phyloP scores from a whole-genome alignment of 2,888 invertebrate species.

The Plutella xylostella region DNA sequence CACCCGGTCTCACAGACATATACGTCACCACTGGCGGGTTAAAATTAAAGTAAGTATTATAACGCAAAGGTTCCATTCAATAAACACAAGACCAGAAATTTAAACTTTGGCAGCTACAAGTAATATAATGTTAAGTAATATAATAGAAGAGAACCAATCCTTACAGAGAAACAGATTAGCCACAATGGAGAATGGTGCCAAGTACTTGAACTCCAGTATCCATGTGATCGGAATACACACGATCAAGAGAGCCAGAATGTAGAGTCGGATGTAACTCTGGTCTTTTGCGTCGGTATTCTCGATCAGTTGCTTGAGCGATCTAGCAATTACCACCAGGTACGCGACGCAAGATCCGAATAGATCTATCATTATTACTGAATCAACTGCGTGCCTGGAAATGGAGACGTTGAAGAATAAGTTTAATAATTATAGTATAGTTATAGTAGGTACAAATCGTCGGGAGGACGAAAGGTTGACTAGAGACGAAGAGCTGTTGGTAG shows the following conservation, averaged over 20 bases:
- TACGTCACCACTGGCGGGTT: no score
- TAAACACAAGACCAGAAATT: not conserved
- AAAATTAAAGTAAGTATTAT: no score
- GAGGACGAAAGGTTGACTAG: no score
- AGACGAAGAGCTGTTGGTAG: no score
- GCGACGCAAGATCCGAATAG: conserved; percentile 58
- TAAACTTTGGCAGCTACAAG: no score
- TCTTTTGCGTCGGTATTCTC: conserved; percentile 19
- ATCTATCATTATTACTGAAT: conserved; percentile 47
- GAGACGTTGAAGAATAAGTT: no score
- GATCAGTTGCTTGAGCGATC: conserved; percentile 44
- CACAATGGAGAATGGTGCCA: conserved; percentile 51
- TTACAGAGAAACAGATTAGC: conserved; percentile 55
- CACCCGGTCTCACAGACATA: no score
- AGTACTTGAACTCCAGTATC: conserved; percentile 54
- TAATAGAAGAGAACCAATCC: not conserved
- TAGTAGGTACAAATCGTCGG: no score
- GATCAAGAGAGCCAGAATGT: conserved; percentile 38
- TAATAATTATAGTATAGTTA: no score
- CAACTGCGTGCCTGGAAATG: conserved; percentile 44
- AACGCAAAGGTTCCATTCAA: no score
- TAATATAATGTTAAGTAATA: not conserved
- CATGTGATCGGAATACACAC: conserved; percentile 53
- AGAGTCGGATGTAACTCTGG: conserved; percentile 26
- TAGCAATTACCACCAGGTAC: conserved; percentile 57